These are phyloP conservation scores for Poeciliopsis prolifica DNA, from an alignment of 2,113 vertebrate species.

Conservation along the genomic window DNA sequence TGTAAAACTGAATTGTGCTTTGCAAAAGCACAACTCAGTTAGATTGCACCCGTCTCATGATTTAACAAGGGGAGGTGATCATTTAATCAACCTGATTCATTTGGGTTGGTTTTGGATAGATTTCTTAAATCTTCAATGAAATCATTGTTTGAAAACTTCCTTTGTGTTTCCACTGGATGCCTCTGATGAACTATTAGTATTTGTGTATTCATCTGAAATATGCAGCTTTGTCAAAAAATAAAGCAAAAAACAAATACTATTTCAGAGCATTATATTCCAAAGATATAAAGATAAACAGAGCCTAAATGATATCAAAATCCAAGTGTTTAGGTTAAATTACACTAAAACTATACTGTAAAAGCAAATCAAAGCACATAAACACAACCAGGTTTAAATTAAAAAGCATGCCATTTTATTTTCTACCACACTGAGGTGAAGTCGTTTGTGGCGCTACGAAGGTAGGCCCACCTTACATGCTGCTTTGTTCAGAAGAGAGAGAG, in stretches of 20 bases:
- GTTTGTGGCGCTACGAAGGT: slow-evolving; percentile 41
- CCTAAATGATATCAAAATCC: background rate
- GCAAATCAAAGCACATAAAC: slow-evolving; percentile 13
- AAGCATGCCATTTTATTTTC: slow-evolving; percentile 79
- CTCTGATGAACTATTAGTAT: background rate
- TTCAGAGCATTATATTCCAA: background rate
- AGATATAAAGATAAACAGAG: background rate
- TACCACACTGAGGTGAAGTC: slow-evolving; percentile 61
- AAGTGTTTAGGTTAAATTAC: background rate
- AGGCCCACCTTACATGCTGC: slow-evolving; percentile 70
- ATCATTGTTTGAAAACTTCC: too few species aligned
- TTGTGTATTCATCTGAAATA: background rate
- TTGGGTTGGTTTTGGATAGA: background rate
- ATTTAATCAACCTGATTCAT: background rate
- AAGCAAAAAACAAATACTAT: background rate
- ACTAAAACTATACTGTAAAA: too few species aligned
- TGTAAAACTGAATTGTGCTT: background rate
- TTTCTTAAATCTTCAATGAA: background rate
- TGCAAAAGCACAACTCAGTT: background rate
- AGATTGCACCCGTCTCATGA: background rate
- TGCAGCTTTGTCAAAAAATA: background rate
- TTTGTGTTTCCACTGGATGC: background rate
- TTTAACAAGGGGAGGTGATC: background rate
- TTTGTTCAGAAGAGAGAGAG: slow-evolving; percentile 73
- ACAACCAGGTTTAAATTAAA: slow-evolving; percentile 74